Conservation (phyloP, 2,113 vertebrate genomes). For the Ameiurus melas region DNA sequence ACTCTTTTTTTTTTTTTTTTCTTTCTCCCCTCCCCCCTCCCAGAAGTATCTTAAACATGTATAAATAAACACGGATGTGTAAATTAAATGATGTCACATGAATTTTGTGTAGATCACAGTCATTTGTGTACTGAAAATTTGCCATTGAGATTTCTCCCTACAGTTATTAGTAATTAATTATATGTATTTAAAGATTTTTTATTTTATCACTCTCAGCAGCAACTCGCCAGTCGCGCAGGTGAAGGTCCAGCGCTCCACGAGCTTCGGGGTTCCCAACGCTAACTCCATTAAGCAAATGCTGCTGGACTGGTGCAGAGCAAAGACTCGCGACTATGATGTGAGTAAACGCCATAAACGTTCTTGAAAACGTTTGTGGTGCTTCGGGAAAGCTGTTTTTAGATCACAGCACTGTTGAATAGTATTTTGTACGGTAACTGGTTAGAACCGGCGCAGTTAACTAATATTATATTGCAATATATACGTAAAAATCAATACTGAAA, state of each 20-base stretch:
- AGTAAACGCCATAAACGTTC: slow-evolving; percentile 36
- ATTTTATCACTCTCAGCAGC: slow-evolving; percentile 59
- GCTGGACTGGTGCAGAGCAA: slow-evolving; percentile 96
- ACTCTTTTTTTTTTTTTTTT: too few relatives aligned
- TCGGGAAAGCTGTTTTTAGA: neutral
- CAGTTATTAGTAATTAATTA: neutral
- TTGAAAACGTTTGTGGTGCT: neutral
- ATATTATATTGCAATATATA: neutral
- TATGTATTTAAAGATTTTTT: neutral
- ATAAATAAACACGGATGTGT: neutral
- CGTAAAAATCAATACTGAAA: neutral
- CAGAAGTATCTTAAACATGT: neutral
- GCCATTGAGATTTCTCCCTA: neutral
- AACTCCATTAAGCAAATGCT: slow-evolving; percentile 99
- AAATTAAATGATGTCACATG: neutral
- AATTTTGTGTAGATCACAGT: neutral
- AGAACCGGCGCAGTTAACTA: neutral
- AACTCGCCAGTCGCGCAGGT: slow-evolving; percentile 72
- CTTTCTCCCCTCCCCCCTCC: too few relatives aligned
- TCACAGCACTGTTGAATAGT: neutral
- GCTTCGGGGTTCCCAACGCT: slow-evolving; percentile 93
- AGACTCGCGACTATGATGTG: slow-evolving; percentile 94
- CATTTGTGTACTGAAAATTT: neutral
- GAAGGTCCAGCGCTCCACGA: slow-evolving; percentile 86
- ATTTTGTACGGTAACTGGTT: neutral